Evolutionary conservation across 2,888 invertebrate species (phyloP), one percentile per base, ranked within the genome.

Genomic region (Rhagophthalmus giganteus): DNA sequence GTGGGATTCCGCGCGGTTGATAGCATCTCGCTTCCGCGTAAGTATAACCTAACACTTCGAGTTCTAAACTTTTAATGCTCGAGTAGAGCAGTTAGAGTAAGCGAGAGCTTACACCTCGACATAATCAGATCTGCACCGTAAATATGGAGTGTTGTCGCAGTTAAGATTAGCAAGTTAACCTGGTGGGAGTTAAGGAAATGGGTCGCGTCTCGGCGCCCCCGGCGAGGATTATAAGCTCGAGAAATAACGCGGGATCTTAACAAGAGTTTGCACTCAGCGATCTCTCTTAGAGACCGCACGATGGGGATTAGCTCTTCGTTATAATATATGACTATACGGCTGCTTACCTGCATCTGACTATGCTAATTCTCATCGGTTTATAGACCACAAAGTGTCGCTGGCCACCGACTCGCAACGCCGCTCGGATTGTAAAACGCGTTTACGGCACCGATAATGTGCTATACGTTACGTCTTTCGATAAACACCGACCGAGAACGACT

Each of bases 181-280:
- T 60, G 61, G 53, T 59, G 63, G 59, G 61, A 61, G 64, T 64
- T 63, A 61, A 62, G 62, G 57, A 64, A 63, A 63, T 61, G 61
- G 61, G 60, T 54, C 57, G 58, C 59, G 51, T 60, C 59, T 58
- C 60, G 63, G 51, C 62, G 63, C 63, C 64, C 62, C 61, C 58
- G 56, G 60, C 64, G 59, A 60, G 70, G 70, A 71, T 71, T 71
- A 71, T 71, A 69, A 66, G 69, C 65, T 60, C 59, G 62, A 61
- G 69, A 67, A 69, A 67, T 70, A 68, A 71, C 58, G 53, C 44
- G 32, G 48, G 54, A 54, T 60, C 55, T 60, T 63, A 62, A 63
- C 63, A 63, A 62, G 63, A 63, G 57, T 63, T 62, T 61, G 61
- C 61, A 61, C 61, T 61, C 57, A 59, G 54, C 40, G 42, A 42